A percentile compares a stretch with the other conserved stretches of the same genome.
Evolutionary conservation across 2,113 vertebrate genomes (phyloP).

Genomic region (Alethe diademata): DNA sequence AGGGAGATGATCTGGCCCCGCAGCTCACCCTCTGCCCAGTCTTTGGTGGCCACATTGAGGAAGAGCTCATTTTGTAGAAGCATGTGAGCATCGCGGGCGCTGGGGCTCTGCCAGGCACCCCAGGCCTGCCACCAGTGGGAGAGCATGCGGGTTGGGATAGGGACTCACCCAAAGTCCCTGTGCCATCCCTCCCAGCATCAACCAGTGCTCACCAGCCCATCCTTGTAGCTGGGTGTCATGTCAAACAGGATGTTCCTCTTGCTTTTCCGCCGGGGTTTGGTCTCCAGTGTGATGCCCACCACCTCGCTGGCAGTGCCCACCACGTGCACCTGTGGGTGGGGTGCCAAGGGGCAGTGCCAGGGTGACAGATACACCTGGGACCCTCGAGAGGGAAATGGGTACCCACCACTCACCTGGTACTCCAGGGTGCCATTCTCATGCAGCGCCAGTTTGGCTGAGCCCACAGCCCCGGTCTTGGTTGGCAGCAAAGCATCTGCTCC

Average conservation of each 20-base stretch:
- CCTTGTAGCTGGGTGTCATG: constrained; percentile 75
- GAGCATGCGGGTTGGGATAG: background rate
- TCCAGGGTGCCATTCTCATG: constrained; percentile 91
- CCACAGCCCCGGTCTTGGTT: constrained; percentile 88
- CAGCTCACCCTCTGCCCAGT: constrained; percentile 88
- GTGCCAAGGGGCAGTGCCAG: background rate
- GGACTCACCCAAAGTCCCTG: rapidly evolving
- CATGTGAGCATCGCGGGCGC: constrained; percentile 92
- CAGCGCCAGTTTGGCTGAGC: constrained; percentile 85
- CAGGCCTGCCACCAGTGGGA: background rate
- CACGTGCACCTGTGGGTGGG: constrained; percentile 82
- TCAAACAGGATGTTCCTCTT: constrained; percentile 88
- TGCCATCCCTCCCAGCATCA: background rate
- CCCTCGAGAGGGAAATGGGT: rapidly evolving
- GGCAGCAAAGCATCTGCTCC: constrained; percentile 86
- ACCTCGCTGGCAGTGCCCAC: constrained; percentile 84
- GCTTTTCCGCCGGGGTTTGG: constrained; percentile 88
- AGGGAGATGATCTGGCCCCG: constrained; percentile 88
- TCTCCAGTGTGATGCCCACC: constrained; percentile 86
- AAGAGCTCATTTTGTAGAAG: constrained; percentile 96
- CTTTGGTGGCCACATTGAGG: constrained; percentile 89
- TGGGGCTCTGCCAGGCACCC: constrained; percentile 81
- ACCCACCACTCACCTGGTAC: constrained; percentile 80
- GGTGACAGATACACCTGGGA: background rate
- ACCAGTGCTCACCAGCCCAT: constrained; percentile 62